A percentile compares a stretch with the other conserved stretches of the same genome.
These are phyloP conservation scores for Hypolimnas misippus DNA, from an alignment of 2,888 invertebrate genomes.

Conservation along the genomic window DNA sequence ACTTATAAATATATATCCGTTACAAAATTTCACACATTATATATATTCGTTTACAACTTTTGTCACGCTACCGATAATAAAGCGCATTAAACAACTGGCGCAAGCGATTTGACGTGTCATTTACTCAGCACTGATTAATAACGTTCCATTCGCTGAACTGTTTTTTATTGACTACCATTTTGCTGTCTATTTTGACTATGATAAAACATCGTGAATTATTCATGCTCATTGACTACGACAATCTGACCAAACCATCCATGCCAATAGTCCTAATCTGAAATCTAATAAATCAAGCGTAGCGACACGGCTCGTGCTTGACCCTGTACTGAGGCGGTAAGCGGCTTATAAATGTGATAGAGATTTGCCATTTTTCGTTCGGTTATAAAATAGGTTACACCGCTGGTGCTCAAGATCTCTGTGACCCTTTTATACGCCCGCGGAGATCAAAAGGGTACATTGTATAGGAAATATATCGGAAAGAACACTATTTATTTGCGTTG, in stretches of 20 bases:
- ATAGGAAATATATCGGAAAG: background rate
- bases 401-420: conserved; percentile 2
- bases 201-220: conserved; percentile 49
- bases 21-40: background rate
- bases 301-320: conserved; percentile 32
- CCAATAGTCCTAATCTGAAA: conserved; percentile 38
- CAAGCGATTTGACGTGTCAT: conserved; percentile 50
- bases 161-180: conserved; percentile 47
- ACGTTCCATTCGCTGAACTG: conserved; percentile 48
- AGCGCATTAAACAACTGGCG: conserved; percentile 27
- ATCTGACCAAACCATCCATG: conserved; percentile 31
- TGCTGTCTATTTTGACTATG: conserved; percentile 40
- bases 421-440: conserved; percentile 6
- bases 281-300: conserved; percentile 39
- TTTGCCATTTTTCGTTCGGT: conserved; percentile 18
- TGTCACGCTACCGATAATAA: conserved; percentile 10
- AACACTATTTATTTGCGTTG: background rate
- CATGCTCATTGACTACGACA: conserved; percentile 40
- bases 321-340: conserved; percentile 33
- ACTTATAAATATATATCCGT: background rate
- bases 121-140: conserved; percentile 61
- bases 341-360: conserved; percentile 32
- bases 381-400: background rate
- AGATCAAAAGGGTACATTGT: background rate
- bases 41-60: background rate